phyloP scores from a whole-genome alignment of 2,797 vertebrate genomes.

The Cetoscarus ocellatus region DNA sequence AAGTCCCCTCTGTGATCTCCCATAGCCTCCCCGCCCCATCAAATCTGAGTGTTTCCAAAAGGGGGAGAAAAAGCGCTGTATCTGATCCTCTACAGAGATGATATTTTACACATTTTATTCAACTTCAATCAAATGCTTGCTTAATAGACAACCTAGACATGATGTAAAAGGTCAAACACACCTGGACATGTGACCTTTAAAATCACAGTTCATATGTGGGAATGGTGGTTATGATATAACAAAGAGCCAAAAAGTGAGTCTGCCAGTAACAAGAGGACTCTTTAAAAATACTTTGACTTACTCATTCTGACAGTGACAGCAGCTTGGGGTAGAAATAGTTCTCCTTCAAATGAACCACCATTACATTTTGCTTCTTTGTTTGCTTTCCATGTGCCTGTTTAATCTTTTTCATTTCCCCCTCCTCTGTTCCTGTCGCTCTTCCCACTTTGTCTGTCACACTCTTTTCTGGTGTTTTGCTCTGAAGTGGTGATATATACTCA shows the following conservation, averaged over 20 bases:
- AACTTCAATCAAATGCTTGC: too few relatives aligned
- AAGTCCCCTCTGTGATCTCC: too few relatives aligned
- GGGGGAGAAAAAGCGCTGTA: too few relatives aligned
- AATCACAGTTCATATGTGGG: not conserved
- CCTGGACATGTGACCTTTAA: too few relatives aligned
- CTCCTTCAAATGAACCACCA: constrained; percentile 13
- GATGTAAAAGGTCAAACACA: too few relatives aligned
- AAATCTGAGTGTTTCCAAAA: too few relatives aligned
- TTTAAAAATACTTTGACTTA: constrained; percentile 5
- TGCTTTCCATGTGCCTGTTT: constrained; percentile 6
- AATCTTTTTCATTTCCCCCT: constrained; percentile 16
- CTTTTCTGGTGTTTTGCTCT: constrained; percentile 27
- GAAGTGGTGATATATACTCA: constrained; percentile 1
- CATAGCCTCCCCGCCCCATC: too few relatives aligned
- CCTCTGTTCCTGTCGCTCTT: not conserved
- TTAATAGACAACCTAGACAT: too few relatives aligned
- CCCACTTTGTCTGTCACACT: constrained; percentile 21
- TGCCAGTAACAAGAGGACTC: not conserved
- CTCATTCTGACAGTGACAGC: constrained; percentile 8
- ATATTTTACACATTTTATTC: too few relatives aligned
- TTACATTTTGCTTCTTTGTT: constrained; percentile 9
- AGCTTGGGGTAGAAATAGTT: constrained; percentile 4
- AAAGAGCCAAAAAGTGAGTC: not conserved
- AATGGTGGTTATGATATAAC: not conserved
- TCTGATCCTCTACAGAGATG: too few relatives aligned